Evolutionary conservation across 1,140 invertebrate species (phyloP).

Genomic region (Drosophila orosa): DNA sequence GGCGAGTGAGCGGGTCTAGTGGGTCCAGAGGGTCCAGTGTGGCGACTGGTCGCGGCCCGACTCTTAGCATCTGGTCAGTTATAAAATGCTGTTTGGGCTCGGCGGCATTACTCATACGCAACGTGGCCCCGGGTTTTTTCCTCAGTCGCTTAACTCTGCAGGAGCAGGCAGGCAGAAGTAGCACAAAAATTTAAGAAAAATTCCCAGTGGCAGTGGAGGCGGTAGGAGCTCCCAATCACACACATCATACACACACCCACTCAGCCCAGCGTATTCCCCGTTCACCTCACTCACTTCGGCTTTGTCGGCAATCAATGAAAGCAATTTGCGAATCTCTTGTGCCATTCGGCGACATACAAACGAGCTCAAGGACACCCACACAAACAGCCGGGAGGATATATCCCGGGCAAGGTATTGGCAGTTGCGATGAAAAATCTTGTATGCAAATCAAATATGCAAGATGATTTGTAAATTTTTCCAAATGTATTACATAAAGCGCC

Average conservation of each 20-base stretch:
- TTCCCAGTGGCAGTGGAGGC: constrained; percentile 19
- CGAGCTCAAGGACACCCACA: constrained; percentile 60
- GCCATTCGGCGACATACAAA: constrained; percentile 69
- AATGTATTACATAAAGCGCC: constrained; percentile 65
- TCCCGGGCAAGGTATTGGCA: constrained; percentile 54
- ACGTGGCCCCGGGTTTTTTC: constrained; percentile 22
- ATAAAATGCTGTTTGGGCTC: constrained; percentile 57
- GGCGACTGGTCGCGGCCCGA: constrained; percentile 32
- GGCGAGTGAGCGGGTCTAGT: too few relatives aligned
- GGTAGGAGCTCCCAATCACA: too few relatives aligned
- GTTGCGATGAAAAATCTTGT: constrained; percentile 55
- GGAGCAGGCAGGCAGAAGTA: not conserved
- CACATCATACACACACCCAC: not conserved
- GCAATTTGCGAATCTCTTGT: constrained; percentile 80
- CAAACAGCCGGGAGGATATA: constrained; percentile 12
- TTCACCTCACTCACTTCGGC: constrained; percentile 22
- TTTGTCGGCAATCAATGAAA: constrained; percentile 80
- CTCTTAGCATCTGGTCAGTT: constrained; percentile 54
- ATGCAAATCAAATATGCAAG: constrained; percentile 81
- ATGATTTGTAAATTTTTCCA: constrained; percentile 81
- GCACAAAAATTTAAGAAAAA: constrained; percentile 41
- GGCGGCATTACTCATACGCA: constrained; percentile 56
- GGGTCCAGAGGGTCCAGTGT: constrained; percentile 17
- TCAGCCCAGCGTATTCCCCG: constrained; percentile 13
- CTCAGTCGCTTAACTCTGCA: constrained; percentile 11